Conservation (phyloP, 1,140 invertebrate species). For the Bombus polaris region DNA sequence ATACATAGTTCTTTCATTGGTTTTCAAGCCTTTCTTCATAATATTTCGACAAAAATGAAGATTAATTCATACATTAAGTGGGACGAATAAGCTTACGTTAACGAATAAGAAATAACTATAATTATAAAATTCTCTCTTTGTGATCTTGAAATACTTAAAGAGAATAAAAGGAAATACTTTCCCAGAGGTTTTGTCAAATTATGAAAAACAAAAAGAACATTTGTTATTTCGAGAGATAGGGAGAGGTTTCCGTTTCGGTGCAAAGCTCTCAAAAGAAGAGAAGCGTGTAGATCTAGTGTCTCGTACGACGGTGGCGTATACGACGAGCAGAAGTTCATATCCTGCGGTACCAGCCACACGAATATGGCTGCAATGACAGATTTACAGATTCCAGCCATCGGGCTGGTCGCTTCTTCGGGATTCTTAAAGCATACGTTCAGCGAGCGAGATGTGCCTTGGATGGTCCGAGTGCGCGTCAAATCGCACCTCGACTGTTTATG, state of each 20-base stretch:
- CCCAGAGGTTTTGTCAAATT: background rate
- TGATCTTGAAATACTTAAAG: background rate
- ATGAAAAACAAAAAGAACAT: slow-evolving; percentile 4
- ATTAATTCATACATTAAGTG: background rate
- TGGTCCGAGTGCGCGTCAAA: slow-evolving; percentile 73
- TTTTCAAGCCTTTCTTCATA: background rate
- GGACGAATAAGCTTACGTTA: background rate
- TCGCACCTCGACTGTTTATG: slow-evolving; percentile 79
- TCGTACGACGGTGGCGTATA: slow-evolving; percentile 47
- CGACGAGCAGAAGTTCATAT: slow-evolving; percentile 69
- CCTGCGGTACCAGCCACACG: slow-evolving; percentile 67
- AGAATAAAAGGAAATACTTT: background rate
- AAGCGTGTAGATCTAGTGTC: slow-evolving; percentile 34
- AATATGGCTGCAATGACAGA: slow-evolving; percentile 80
- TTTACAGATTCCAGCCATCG: slow-evolving; percentile 81
- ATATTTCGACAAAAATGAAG: background rate
- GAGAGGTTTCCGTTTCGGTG: slow-evolving; percentile 42
- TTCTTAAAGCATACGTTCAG: slow-evolving; percentile 69
- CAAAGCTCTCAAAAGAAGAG: slow-evolving; percentile 46
- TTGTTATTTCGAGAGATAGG: slow-evolving; percentile 44
- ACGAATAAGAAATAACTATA: no score
- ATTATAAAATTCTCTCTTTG: background rate
- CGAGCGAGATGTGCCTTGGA: slow-evolving; percentile 62
- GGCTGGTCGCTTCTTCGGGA: slow-evolving; percentile 69
- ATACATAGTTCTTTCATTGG: background rate